Base-by-base conservation (phyloP, 2,797 vertebrate species). In the Sebastes itinus region DNA sequence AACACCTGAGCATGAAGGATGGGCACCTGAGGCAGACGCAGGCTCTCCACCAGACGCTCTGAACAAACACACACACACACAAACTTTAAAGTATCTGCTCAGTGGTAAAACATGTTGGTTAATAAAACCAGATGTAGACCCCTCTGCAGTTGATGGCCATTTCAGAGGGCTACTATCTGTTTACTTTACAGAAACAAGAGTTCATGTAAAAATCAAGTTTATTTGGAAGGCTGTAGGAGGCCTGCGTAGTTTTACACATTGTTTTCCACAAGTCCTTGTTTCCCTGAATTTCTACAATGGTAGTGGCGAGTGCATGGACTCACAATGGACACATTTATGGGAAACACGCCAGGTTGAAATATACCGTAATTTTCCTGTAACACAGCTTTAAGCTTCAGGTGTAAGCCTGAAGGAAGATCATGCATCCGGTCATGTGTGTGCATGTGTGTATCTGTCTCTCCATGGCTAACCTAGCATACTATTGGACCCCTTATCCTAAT, bases 1-100 rank as follows among this genome's bases (percentile, higher is more conserved):
- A 99, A 99, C 90, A 99, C 99, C 95, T 99, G 99, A 85, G 99
- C 98, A 52, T 99, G 99, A 85, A 99, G 97, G 78, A 99, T 99
- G 87, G 99, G 99, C 90, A 99, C 98, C 94, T 99, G 97, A 72
- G 99, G 99, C 91, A 99, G 95, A 85, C 99, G 97, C 69, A 99
- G 96, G 89, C 98, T 99, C 95, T 99, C 99, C 82, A 99, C 99
- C 91, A 99, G 95, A 84, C 99, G 97, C 96, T 99, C 99, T 99
- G 94, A 91, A 84, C 35, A 77, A 32, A 86, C 49, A 85, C 13
- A 83, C 25, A 82, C 46, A 76, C 59, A 87, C 35, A 83, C 52
- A 83, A 18, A 60, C 10, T 6, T 20, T 32, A 3, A 63, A 54
- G 2, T 14, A 32, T 23, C 38, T 42, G 38, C 38, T 42, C 10